Evolutionary conservation across 2,888 invertebrate genomes (phyloP).

Genomic region (Maniola hyperantus): DNA sequence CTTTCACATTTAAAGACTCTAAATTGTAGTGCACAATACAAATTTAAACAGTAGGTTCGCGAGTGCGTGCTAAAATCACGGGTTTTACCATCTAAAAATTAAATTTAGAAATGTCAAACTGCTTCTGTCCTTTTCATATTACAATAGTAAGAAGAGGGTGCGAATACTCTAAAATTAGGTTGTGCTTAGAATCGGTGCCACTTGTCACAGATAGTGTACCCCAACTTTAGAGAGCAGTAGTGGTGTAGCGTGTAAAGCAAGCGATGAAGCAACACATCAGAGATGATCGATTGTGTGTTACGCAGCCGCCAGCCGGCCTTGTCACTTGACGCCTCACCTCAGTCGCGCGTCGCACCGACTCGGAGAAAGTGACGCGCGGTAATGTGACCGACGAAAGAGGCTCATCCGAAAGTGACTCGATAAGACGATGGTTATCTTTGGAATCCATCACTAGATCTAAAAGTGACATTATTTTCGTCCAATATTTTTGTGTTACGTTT

Average conservation of each 20-base stretch:
- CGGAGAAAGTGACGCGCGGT: constrained; percentile 18
- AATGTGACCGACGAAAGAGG: constrained; percentile 8
- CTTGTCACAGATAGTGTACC: too few species aligned
- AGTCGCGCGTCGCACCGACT: background rate
- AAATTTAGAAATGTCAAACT: too few species aligned
- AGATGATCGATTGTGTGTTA: constrained; percentile 52
- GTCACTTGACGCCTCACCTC: constrained; percentile 4
- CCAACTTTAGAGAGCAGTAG: constrained; percentile 3
- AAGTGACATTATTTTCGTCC: background rate
- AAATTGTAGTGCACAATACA: too few species aligned
- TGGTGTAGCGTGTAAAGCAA: constrained; percentile 44
- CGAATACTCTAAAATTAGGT: too few species aligned
- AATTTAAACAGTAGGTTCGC: too few species aligned
- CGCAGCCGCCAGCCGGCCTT: constrained; percentile 13
- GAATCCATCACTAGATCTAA: constrained; percentile 1
- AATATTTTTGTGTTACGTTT: too few species aligned
- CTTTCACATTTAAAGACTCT: too few species aligned
- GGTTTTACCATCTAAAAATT: too few species aligned
- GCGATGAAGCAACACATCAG: constrained; percentile 51
- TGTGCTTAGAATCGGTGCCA: too few species aligned
- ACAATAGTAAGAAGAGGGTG: too few species aligned
- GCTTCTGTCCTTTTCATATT: too few species aligned
- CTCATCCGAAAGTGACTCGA: background rate
- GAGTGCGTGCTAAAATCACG: too few species aligned
- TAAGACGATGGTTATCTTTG: background rate